Base-by-base conservation (phyloP, 2,888 invertebrate genomes). In the Miltochrista miniata region DNA sequence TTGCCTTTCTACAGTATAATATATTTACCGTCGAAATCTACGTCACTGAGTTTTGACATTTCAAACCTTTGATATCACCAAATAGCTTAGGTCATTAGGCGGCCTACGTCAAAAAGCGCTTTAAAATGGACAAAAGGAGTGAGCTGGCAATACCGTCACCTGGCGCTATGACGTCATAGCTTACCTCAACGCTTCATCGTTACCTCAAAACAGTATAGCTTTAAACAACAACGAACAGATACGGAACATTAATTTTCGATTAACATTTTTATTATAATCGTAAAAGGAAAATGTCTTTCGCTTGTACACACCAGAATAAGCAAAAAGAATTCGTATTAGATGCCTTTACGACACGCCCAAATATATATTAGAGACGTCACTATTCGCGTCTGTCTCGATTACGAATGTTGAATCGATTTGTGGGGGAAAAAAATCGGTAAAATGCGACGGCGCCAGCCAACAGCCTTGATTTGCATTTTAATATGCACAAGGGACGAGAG, bases 401-500 rank as follows among this genome's bases (percentile, higher is more conserved):
- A 77, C 74, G 75, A 67, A 60, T 75, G 72, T 68, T 64, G 75
- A 69, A 79, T 81, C 81, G 79, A 82, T 83, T 61, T 64, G 79
- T 67, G 66, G 59, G 61, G 68, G 64, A 75, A 83, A 79, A 81
- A 55, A 46, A 58, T 51, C 51, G 53, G 37, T 59, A 64, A 64
- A 61, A 51, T 54, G 50, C 59, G 63, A 59, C 71, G 64, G 54
- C 61, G 59, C 64, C 68, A 64, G 60, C 64, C 68, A 72, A 61
- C 65, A 74, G 70, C 63, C 79, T 81, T 75, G 76, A 90, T 90
- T 90, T 90, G 87, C 89, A 90, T 90, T 88, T 91, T 90, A 90
- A 91, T 89, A 88, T 85, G 84, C 83, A 79, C 83, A 72, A 70
- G 83, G 84, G 85, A 74, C 68, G 64, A 33, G 68, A 72, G 76